Percentiles rank a stretch among this genome's conserved stretches.
These are phyloP conservation scores for human (Homo sapiens) DNA, from an alignment of 2,113 vertebrate species.

Conservation along the genomic window GRCh38 chrX:131612501-131613000, in stretches of 20 bases:
- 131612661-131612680: slow-evolving; percentile 33
- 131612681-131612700: slow-evolving; percentile 53
- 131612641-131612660: not conserved
- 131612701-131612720: slow-evolving; percentile 39
- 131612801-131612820: not conserved
- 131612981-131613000: not conserved
- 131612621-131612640: not conserved
- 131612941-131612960: not conserved
- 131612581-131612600: not conserved
- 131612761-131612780: not conserved
- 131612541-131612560: not conserved
- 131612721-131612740: slow-evolving; percentile 52
- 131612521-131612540: not conserved
- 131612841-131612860: not conserved
- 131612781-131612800: not conserved
- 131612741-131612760: not conserved
- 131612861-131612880: not conserved
- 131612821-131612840: not conserved
- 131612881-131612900: not conserved
- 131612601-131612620: not conserved
- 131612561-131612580: not conserved
- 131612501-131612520: not conserved
- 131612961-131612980: not conserved
- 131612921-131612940: not conserved
- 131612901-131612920: not conserved